phyloP scores from a whole-genome alignment of 2,797 vertebrate species.

The Lacerta agilis region DNA sequence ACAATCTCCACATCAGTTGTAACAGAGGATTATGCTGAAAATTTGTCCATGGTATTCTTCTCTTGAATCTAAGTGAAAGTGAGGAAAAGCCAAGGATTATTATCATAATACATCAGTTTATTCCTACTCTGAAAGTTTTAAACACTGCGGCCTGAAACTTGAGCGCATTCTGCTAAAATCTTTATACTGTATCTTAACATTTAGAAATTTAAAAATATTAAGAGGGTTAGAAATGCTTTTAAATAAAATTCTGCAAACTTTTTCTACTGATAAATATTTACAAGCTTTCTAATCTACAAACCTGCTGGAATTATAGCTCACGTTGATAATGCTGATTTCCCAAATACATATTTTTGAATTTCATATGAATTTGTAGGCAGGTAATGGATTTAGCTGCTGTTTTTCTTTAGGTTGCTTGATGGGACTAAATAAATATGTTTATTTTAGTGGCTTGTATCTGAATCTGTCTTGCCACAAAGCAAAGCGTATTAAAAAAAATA shows the following conservation, averaged over 20 bases:
- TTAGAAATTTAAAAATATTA: too few relatives aligned
- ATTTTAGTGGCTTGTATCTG: not conserved
- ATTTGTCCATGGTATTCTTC: slow-evolving; percentile 43
- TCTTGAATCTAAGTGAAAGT: slow-evolving; percentile 50
- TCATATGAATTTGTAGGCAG: not conserved
- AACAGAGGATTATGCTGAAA: slow-evolving; percentile 43
- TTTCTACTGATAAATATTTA: not conserved
- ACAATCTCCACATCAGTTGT: slow-evolving; percentile 47
- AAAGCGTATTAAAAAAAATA: not conserved
- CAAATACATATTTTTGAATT: not conserved
- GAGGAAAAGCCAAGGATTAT: slow-evolving; percentile 29
- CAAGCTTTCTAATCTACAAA: not conserved
- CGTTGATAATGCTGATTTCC: not conserved
- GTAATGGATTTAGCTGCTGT: not conserved
- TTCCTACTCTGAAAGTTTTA: slow-evolving; percentile 21
- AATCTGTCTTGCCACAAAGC: not conserved
- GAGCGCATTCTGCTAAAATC: slow-evolving; percentile 22
- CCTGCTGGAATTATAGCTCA: not conserved
- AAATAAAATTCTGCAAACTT: not conserved
- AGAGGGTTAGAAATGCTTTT: too few relatives aligned
- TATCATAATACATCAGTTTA: slow-evolving; percentile 26
- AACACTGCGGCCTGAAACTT: not conserved
- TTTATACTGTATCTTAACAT: not conserved
- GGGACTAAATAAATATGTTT: not conserved
- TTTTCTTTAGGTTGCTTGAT: not conserved